phyloP scores from a whole-genome alignment of 2,888 invertebrate genomes.

The Emmelina monodactyla region DNA sequence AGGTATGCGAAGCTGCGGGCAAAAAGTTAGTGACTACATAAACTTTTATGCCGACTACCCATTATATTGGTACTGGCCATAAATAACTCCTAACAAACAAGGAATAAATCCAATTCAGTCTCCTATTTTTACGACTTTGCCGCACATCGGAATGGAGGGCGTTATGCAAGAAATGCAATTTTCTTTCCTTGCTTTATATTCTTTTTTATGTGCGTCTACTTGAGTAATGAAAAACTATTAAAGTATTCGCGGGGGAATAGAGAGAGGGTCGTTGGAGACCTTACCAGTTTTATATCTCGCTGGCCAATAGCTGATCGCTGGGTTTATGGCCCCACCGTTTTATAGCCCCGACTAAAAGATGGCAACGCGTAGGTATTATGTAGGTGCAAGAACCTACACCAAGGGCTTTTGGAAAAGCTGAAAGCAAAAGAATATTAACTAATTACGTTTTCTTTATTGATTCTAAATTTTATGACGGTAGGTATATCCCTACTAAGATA shows the following conservation, averaged over 20 bases:
- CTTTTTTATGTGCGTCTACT: constrained; percentile 56
- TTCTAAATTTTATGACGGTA: too few relatives aligned
- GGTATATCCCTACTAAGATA: too few relatives aligned
- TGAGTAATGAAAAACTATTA: constrained; percentile 65
- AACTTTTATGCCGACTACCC: too few relatives aligned
- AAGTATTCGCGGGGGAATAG: constrained; percentile 51
- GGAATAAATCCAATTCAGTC: constrained; percentile 38
- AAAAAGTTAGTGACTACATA: too few relatives aligned
- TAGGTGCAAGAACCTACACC: too few relatives aligned
- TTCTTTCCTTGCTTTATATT: constrained; percentile 51
- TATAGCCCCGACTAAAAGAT: constrained; percentile 42
- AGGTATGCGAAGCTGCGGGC: too few relatives aligned
- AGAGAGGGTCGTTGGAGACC: constrained; percentile 52
- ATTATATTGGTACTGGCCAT: too few relatives aligned
- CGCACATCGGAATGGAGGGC: constrained; percentile 27
- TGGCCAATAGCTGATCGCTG: constrained; percentile 43
- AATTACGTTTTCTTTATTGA: too few relatives aligned
- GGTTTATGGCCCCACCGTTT: constrained; percentile 52
- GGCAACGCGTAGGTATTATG: constrained; percentile 39
- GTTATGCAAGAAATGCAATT: constrained; percentile 61
- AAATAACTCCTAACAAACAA: constrained; percentile 35
- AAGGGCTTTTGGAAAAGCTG: too few relatives aligned
- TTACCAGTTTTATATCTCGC: constrained; percentile 43
- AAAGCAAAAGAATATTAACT: too few relatives aligned
- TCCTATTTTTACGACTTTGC: constrained; percentile 31